Conservation (phyloP, 2,888 invertebrate species). For the Callinectes sapidus region DNA sequence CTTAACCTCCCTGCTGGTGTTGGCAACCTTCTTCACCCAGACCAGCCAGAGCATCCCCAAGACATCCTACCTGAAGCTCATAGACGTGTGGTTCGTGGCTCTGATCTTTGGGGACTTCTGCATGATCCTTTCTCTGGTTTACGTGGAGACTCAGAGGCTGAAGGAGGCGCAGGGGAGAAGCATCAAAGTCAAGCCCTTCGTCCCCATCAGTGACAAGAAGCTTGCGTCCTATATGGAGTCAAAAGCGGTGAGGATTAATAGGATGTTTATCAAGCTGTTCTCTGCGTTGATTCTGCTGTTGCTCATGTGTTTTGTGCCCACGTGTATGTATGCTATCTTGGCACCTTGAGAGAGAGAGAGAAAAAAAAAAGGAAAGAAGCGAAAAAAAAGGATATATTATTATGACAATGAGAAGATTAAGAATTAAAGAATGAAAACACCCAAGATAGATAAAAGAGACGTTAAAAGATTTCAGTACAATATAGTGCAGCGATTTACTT, state of each 20-base stretch:
- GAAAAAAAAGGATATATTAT: not conserved
- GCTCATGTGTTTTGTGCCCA: slow-evolving; percentile 27
- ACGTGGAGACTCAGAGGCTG: slow-evolving; percentile 46
- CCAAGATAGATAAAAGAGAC: too few species aligned
- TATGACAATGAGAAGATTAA: too few species aligned
- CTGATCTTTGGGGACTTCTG: slow-evolving; percentile 53
- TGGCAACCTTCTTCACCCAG: slow-evolving; percentile 64
- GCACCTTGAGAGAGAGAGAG: not conserved
- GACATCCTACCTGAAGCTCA: slow-evolving; percentile 61
- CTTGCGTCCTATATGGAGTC: not conserved
- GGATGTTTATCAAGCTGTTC: slow-evolving; percentile 23
- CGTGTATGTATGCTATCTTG: slow-evolving; percentile 23
- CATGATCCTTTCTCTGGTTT: slow-evolving; percentile 51
- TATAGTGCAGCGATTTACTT: too few species aligned
- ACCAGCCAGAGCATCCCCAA: slow-evolving; percentile 59
- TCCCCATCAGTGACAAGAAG: not conserved
- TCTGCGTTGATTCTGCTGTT: not conserved
- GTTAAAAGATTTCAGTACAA: too few species aligned
- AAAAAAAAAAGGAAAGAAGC: too few species aligned
- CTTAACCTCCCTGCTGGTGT: slow-evolving; percentile 53
- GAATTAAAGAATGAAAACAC: too few species aligned
- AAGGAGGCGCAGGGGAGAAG: not conserved
- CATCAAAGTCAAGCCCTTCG: not conserved
- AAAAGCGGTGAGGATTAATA: not conserved
- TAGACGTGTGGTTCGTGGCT: slow-evolving; percentile 61